Evolutionary conservation across 2,888 invertebrate species (phyloP).

Genomic region (Bombylius major): DNA sequence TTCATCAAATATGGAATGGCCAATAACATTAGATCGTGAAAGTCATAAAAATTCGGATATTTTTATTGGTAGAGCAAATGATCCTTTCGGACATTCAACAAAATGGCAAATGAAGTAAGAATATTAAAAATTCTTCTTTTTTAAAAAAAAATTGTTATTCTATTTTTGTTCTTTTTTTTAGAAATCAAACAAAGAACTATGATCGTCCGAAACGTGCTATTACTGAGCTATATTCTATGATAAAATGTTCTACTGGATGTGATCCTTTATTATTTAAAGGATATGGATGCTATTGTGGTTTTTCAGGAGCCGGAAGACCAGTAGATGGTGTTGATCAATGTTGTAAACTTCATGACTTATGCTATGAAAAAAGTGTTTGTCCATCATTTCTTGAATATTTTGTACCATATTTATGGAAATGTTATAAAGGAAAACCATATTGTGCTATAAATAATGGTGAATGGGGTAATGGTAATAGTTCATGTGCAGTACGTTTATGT

Average conservation of each 20-base stretch:
- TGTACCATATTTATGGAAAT: slow-evolving; percentile 80
- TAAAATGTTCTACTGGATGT: slow-evolving; percentile 73
- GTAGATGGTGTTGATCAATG: slow-evolving; percentile 71
- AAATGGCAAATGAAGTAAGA: slow-evolving; percentile 28
- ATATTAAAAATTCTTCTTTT: not conserved
- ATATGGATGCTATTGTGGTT: slow-evolving; percentile 84
- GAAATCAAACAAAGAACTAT: slow-evolving; percentile 19
- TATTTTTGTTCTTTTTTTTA: not conserved
- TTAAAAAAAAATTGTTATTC: not conserved
- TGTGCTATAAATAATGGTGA: slow-evolving; percentile 50
- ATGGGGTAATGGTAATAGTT: slow-evolving; percentile 42
- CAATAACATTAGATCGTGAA: slow-evolving; percentile 11
- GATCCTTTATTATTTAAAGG: slow-evolving; percentile 73
- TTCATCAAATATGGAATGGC: slow-evolving; percentile 11
- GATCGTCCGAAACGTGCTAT: slow-evolving; percentile 59
- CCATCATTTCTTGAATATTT: slow-evolving; percentile 72
- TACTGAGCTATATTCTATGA: slow-evolving; percentile 71
- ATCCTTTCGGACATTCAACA: slow-evolving; percentile 35
- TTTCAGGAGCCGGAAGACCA: slow-evolving; percentile 64
- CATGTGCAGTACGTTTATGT: slow-evolving; percentile 68
- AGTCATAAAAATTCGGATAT: slow-evolving; percentile 20
- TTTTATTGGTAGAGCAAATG: slow-evolving; percentile 31
- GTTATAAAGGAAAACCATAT: slow-evolving; percentile 60
- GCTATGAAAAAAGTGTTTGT: slow-evolving; percentile 68
- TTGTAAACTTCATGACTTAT: slow-evolving; percentile 75